These are phyloP conservation scores for Tragelaphus imberbis DNA, from an alignment of 2,113 vertebrate genomes.

Conservation along the genomic window DNA sequence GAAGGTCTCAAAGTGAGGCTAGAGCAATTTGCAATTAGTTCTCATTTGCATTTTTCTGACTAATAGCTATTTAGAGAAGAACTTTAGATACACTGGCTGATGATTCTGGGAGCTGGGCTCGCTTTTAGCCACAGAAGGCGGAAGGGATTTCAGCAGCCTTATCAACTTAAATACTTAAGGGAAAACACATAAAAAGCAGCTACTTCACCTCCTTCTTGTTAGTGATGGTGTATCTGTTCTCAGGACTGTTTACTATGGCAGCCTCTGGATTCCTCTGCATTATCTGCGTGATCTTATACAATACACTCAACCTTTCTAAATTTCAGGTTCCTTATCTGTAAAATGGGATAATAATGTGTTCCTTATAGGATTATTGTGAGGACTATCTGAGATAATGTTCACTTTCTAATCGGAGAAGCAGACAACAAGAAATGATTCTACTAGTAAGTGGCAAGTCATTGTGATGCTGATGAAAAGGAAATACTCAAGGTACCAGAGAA, in stretches of 20 bases:
- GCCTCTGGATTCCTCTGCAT: not conserved
- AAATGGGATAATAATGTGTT: not conserved
- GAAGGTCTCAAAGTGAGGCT: not conserved
- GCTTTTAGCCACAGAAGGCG: not conserved
- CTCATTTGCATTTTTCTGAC: conserved; percentile 7
- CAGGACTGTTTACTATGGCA: not conserved
- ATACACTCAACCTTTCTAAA: not conserved
- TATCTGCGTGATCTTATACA: not conserved
- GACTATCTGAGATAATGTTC: not conserved
- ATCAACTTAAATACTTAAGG: not conserved
- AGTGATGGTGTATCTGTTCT: not conserved
- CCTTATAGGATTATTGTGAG: not conserved
- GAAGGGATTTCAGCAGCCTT: not conserved
- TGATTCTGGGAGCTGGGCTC: not conserved
- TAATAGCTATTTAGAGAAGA: conserved; percentile 34
- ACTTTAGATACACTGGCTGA: not conserved
- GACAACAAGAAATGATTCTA: not conserved
- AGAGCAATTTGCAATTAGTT: conserved; percentile 7
- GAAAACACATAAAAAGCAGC: not conserved
- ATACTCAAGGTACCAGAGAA: not conserved
- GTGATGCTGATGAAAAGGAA: not conserved
- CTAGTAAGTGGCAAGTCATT: not conserved
- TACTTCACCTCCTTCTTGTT: not conserved
- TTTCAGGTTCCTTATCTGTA: not conserved
- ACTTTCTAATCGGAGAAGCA: not conserved